Evolutionary conservation across 1,140 invertebrate genomes (phyloP).

Genomic region (Euschistus heros): DNA sequence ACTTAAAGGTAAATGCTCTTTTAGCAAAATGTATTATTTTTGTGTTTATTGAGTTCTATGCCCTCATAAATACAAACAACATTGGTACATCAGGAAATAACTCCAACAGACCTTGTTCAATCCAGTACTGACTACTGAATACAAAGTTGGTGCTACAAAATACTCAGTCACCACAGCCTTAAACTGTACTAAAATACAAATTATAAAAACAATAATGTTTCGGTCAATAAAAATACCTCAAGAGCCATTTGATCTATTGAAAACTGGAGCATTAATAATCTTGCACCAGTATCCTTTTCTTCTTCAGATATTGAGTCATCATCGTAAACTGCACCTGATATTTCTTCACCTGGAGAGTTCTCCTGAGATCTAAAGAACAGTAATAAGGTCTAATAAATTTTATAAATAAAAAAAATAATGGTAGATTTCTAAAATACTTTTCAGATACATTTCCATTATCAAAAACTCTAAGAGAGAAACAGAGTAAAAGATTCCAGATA

Average conservation of each 20-base stretch:
- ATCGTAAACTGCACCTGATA: slow-evolving; percentile 23
- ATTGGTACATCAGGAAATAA: too few species aligned
- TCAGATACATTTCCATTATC: not conserved
- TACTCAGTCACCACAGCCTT: too few species aligned
- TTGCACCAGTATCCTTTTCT: slow-evolving; percentile 45
- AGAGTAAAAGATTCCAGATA: too few species aligned
- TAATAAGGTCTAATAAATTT: not conserved
- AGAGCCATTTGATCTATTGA: slow-evolving; percentile 77
- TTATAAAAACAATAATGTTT: not conserved
- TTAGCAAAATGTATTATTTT: too few species aligned
- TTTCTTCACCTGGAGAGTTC: slow-evolving; percentile 17
- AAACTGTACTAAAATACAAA: not conserved
- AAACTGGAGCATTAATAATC: slow-evolving; percentile 74
- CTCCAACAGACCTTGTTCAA: too few species aligned
- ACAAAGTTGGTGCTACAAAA: too few species aligned
- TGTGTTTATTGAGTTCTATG: too few species aligned
- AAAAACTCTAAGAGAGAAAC: too few species aligned
- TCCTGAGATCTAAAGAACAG: slow-evolving; percentile 27
- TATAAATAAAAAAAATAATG: not conserved
- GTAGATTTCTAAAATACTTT: not conserved
- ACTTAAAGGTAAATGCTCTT: too few species aligned
- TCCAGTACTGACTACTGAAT: too few species aligned
- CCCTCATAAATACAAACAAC: too few species aligned
- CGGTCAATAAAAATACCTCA: slow-evolving; percentile 43
- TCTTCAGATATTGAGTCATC: slow-evolving; percentile 28